These are phyloP conservation scores for Mystacides longicornis DNA, from an alignment of 2,888 invertebrate species.

Conservation along the genomic window DNA sequence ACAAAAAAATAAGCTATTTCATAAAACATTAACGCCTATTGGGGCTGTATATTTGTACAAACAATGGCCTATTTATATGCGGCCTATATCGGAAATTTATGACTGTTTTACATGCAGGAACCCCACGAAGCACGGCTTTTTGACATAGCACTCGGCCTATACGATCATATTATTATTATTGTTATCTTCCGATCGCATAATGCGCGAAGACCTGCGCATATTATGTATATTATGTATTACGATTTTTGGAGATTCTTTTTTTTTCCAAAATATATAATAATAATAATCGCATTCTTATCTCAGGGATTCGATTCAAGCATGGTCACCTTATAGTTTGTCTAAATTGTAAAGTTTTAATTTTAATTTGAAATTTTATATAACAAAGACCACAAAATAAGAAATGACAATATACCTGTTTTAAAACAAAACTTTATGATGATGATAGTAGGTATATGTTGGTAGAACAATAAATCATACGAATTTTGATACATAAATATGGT, in stretches of 20 bases:
- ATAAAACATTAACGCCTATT: conserved; percentile 24
- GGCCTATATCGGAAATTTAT: conserved; percentile 17
- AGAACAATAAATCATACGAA: too few relatives aligned
- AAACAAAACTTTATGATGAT: too few relatives aligned
- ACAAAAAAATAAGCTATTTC: conserved; percentile 20
- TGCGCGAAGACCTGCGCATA: background rate
- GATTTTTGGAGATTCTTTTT: background rate
- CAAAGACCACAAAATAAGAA: too few relatives aligned
- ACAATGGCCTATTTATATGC: conserved; percentile 16
- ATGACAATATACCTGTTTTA: too few relatives aligned
- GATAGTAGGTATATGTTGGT: too few relatives aligned
- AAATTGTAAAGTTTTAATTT: conserved; percentile 52
- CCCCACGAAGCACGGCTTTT: conserved; percentile 16
- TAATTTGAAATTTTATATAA: too few relatives aligned
- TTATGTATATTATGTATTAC: background rate
- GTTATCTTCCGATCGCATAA: too few relatives aligned
- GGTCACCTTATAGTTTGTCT: conserved; percentile 39
- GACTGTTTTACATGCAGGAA: conserved; percentile 14
- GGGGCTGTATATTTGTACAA: conserved; percentile 13
- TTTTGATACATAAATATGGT: too few relatives aligned
- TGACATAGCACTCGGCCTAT: background rate
- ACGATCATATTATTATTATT: too few relatives aligned
- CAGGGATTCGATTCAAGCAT: conserved; percentile 1
- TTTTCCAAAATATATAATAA: too few relatives aligned
- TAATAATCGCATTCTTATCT: conserved; percentile 10